Base-by-base conservation (phyloP, 1,140 invertebrate genomes). In the Microplitis demolitor region DNA sequence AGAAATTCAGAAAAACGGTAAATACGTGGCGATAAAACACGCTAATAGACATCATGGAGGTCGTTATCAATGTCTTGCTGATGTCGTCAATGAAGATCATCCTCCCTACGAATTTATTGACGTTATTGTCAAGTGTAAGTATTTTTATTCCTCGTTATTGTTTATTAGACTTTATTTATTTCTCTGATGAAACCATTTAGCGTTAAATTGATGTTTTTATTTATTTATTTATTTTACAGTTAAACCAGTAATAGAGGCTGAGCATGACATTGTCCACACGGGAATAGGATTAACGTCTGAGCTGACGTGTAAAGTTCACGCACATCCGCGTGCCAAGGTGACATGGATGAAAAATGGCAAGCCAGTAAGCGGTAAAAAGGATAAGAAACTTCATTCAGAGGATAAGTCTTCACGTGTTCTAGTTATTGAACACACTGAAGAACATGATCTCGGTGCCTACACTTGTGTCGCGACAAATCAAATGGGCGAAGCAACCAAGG, bases 221-320 rank as follows among this genome's bases (percentile, higher is more conserved):
- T 63, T 75, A 76, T 64, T 54, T 72, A 5, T n/a, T 76, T 53
- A 67, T 9, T 74, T 75, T 79, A 13, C 71, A 88, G 88, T 87
- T 74, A 74, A 81, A 35, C 88, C 88, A 3, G 84, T 86, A 66
- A 85, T 89, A 67, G 85, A 87, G 64, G 78, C 82, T 3, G 86
- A 88, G 72, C 77, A 79, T 37, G 79, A 78, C 13, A 80, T 82
- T 72, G 83, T 89, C 37, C 84, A 89, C 66, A 85, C 84, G 31
- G 88, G 88, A 45, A 80, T 82, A 61, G 86, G 85, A 5, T 79
- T 86, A 8, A 84, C 87, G 74, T 88, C 88, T 9, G 79, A 87
- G 53, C 67, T 89, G 45, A 85, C 83, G n/a, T 89, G 89, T 72
- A 83, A 84, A 58, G 88, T 89, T 35, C 87, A 87, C 69, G 87